Evolutionary conservation across 2,113 vertebrate species (phyloP).

Genomic region (Oreochromis tanganicae): DNA sequence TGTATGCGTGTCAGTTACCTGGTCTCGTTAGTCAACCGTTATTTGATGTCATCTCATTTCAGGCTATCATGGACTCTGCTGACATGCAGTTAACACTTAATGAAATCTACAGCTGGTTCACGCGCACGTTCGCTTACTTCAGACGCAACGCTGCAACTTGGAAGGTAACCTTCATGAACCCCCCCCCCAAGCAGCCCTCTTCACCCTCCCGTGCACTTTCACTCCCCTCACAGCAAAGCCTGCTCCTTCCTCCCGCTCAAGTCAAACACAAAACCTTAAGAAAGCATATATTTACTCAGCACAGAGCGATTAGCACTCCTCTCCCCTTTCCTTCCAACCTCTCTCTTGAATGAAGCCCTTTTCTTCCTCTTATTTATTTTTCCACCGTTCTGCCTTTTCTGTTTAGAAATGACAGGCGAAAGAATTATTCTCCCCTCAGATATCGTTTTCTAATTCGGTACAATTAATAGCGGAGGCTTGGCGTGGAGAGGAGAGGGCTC

Average conservation of each 20-base stretch:
- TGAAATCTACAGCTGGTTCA: constrained; percentile 99
- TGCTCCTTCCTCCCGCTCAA: background rate
- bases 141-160: constrained; percentile 98
- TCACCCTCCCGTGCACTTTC: background rate
- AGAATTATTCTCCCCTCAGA: constrained; percentile 97
- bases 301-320: constrained; percentile 82
- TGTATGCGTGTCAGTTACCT: constrained; percentile 66
- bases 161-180: constrained; percentile 84
- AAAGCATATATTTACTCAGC: constrained; percentile 90
- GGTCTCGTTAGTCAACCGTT: constrained; percentile 83
- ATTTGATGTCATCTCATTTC: constrained; percentile 93
- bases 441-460: constrained; percentile 99
- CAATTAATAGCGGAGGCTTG: constrained; percentile 98
- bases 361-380: constrained; percentile 80
- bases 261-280: constrained; percentile 24
- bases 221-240: background rate
- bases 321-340: constrained; percentile 82
- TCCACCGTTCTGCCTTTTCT: constrained; percentile 38
- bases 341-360: constrained; percentile 84
- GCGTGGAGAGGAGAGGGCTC: constrained; percentile 91
- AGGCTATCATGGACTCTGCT: constrained; percentile 98
- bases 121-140: constrained; percentile 99
- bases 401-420: constrained; percentile 91
- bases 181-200: background rate
- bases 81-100: constrained; percentile 99